Evolutionary conservation across 2,888 invertebrate genomes (phyloP).

Genomic region (Endomychus coccineus): DNA sequence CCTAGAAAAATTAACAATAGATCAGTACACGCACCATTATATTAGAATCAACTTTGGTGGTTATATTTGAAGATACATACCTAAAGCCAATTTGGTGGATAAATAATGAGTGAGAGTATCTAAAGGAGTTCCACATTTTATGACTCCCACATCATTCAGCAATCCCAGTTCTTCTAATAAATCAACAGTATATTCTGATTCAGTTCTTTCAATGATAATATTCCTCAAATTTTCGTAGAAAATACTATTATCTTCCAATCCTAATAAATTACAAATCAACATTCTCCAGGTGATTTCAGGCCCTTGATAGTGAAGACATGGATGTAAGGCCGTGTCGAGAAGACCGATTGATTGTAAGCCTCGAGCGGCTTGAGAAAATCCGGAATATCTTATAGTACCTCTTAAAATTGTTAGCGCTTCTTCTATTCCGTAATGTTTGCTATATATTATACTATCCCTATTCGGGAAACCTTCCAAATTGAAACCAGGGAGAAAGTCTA

Average conservation of each 20-base stretch:
- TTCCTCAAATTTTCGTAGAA: conserved; percentile 90
- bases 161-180: conserved; percentile 81
- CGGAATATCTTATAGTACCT: conserved; percentile 85
- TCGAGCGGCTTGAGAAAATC: conserved; percentile 83
- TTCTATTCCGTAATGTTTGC: conserved; percentile 77
- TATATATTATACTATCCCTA: conserved; percentile 87
- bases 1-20: conserved; percentile 42
- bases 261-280: conserved; percentile 77
- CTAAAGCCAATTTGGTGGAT: conserved; percentile 69
- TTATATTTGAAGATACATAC: conserved; percentile 46
- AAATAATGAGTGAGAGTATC: conserved; percentile 90
- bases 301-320: conserved; percentile 88
- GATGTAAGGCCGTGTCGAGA: conserved; percentile 77
- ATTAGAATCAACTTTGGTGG: not conserved
- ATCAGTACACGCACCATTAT: not conserved
- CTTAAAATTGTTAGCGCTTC: conserved; percentile 84
- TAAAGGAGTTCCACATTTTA: conserved; percentile 78
- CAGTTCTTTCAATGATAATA: conserved; percentile 74
- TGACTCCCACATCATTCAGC: conserved; percentile 71
- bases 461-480: conserved; percentile 45
- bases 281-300: conserved; percentile 93
- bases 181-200: conserved; percentile 59
- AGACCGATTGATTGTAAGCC: conserved; percentile 83
- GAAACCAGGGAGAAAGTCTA: conserved; percentile 85
- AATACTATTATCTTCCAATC: conserved; percentile 75